A percentile compares a stretch with the other conserved stretches of the same genome.
Conservation (phyloP, 2,113 vertebrate genomes). For the Gracilinanus agilis region DNA sequence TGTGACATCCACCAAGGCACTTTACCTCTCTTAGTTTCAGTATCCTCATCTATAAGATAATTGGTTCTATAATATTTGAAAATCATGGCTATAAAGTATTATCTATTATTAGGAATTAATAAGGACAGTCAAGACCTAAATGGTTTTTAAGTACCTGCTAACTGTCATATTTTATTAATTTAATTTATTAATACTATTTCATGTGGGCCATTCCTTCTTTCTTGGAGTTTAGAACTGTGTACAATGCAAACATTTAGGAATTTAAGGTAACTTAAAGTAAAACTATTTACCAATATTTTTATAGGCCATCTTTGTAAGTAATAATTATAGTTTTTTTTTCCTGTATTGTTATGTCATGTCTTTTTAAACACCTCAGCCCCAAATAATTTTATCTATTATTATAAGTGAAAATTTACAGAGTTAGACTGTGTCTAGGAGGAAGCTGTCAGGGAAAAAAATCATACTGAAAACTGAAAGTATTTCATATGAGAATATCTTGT, state of each 20-base stretch:
- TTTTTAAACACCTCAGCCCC: background rate
- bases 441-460: background rate
- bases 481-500: background rate
- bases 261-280: slow-evolving; percentile 32
- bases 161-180: background rate
- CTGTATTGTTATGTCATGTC: background rate
- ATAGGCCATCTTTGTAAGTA: slow-evolving; percentile 48
- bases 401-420: background rate
- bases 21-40: background rate
- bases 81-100: background rate
- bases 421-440: background rate
- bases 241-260: slow-evolving; percentile 2
- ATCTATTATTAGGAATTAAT: background rate
- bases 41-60: background rate
- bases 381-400: slow-evolving; percentile 17
- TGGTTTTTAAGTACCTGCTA: background rate
- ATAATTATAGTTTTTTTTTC: background rate
- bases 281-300: background rate
- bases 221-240: background rate
- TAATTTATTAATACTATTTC: slow-evolving; percentile 10
- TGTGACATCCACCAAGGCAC: background rate
- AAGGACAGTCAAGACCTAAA: background rate
- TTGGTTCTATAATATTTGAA: background rate
- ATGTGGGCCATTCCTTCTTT: slow-evolving; percentile 4
- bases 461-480: background rate